Percentiles rank a stretch among this genome's conserved stretches.
phyloP scores from a whole-genome alignment of 2,113 vertebrate genomes.

The Tursiops truncatus region DNA sequence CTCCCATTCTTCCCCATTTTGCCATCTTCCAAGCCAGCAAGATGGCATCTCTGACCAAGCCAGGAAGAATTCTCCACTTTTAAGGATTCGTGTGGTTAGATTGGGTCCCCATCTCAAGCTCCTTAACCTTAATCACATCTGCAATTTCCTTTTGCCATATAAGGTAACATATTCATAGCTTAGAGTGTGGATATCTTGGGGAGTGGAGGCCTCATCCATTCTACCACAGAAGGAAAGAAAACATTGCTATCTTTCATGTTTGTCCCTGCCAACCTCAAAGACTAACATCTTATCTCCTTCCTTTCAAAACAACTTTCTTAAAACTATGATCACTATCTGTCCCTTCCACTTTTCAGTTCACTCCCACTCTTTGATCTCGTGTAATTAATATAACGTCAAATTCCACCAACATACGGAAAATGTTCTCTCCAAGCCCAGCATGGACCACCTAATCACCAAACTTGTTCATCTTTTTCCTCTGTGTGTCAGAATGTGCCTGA shows the following conservation, averaged over 20 bases:
- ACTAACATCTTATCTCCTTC: background rate
- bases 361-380: background rate
- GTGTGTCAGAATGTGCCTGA: background rate
- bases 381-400: slow-evolving; percentile 18
- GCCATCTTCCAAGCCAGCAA: background rate
- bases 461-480: background rate
- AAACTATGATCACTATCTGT: background rate
- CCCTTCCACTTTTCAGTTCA: background rate
- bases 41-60: background rate
- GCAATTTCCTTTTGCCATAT: background rate
- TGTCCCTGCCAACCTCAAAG: background rate
- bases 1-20: background rate
- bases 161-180: background rate
- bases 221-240: background rate
- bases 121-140: background rate
- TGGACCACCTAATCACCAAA: background rate
- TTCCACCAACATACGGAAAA: background rate
- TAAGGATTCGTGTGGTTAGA: background rate
- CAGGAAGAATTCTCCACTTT: background rate
- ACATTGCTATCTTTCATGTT: background rate
- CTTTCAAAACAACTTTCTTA: slow-evolving; percentile 31
- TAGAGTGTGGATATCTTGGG: background rate
- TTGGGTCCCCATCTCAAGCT: background rate
- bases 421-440: slow-evolving; percentile 3
- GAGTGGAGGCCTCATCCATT: background rate